Conservation (phyloP, 2,797 vertebrate species). For the Aratinga solstitialis region DNA sequence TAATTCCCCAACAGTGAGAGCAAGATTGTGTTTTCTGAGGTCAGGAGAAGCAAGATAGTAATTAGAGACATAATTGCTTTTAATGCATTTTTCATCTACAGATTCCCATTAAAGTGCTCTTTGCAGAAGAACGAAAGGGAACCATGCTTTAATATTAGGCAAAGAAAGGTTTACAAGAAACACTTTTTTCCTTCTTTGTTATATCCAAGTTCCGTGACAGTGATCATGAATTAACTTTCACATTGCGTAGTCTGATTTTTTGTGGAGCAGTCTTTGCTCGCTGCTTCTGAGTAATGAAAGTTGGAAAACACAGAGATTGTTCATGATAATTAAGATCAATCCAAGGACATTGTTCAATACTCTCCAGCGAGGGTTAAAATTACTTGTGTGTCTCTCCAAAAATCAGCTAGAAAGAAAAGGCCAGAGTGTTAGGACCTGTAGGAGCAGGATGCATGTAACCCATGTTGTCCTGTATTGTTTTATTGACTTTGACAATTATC, state of each 20-base stretch:
- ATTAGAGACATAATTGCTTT: conserved; percentile 64
- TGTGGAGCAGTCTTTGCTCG: not conserved
- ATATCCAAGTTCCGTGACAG: conserved; percentile 18
- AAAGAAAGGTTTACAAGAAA: conserved; percentile 38
- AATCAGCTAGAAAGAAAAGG: not conserved
- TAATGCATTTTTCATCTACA: conserved; percentile 52
- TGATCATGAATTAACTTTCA: conserved; percentile 30
- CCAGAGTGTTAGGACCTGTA: not conserved
- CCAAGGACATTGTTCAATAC: not conserved
- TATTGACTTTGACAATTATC: not conserved
- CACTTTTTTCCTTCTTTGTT: conserved; percentile 33
- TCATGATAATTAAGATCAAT: not conserved
- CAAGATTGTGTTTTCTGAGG: conserved; percentile 21
- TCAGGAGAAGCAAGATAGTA: conserved; percentile 35
- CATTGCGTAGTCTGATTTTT: not conserved
- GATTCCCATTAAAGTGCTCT: conserved; percentile 49
- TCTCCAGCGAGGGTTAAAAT: not conserved
- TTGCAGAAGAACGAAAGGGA: conserved; percentile 23
- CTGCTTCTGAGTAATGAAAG: not conserved
- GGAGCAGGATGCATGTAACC: not conserved
- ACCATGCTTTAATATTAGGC: conserved; percentile 38
- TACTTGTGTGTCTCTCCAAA: not conserved
- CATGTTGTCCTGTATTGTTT: not conserved
- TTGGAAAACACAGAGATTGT: not conserved
- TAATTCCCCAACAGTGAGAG: not conserved